Evolutionary conservation across 2,113 vertebrate species (phyloP).

Genomic region (Mormoops blainvillei): DNA sequence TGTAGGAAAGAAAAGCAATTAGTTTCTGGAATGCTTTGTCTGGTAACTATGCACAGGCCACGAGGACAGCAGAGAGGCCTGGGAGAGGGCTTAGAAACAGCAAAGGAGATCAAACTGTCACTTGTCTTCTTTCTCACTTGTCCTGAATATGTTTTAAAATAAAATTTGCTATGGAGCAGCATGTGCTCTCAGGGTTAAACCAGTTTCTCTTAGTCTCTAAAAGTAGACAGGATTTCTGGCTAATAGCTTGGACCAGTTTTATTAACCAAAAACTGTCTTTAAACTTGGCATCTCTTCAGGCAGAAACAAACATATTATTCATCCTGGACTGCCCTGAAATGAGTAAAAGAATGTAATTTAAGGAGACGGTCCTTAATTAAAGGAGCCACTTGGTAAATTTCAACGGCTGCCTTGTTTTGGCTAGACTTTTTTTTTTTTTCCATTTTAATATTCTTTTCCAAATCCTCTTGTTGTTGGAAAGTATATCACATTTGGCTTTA

Average conservation of each 20-base stretch:
- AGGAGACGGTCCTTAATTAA: slow-evolving; percentile 54
- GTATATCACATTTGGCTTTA: slow-evolving; percentile 26
- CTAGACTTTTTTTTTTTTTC: neutral
- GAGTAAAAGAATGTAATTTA: slow-evolving; percentile 50
- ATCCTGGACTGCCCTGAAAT: slow-evolving; percentile 35
- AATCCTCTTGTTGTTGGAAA: neutral
- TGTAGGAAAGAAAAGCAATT: neutral
- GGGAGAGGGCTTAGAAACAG: neutral
- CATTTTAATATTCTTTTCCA: neutral
- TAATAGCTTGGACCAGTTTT: slow-evolving; percentile 17
- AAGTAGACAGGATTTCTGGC: slow-evolving; percentile 12
- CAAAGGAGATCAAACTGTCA: neutral
- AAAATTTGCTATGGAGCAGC: neutral
- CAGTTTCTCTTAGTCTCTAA: neutral
- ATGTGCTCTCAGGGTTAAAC: neutral
- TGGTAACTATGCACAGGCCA: neutral
- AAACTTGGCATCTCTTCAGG: slow-evolving; percentile 45
- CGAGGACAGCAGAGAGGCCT: fast-evolving
- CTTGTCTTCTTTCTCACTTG: neutral
- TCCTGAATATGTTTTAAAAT: neutral
- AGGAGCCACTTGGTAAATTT: slow-evolving; percentile 21
- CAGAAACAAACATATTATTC: slow-evolving; percentile 63
- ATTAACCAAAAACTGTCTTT: slow-evolving; percentile 49
- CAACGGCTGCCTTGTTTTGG: slow-evolving; percentile 46
- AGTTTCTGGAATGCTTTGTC: neutral